Percentiles rank a stretch among this genome's conserved stretches.
Evolutionary conservation across 2,113 vertebrate genomes (phyloP).

Genomic region (Cranoglanis bouderius): DNA sequence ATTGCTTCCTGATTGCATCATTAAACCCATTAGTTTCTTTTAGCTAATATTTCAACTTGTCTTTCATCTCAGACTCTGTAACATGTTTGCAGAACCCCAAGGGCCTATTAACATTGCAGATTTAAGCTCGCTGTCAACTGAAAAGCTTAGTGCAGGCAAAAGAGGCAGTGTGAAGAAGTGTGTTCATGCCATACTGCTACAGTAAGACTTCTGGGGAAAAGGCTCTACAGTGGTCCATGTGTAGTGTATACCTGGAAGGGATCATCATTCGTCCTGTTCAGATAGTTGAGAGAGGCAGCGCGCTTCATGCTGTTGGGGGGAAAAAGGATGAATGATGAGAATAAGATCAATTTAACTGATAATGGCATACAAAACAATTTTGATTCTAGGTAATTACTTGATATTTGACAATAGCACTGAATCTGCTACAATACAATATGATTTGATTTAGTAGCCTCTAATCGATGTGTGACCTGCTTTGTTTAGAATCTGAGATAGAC

Average conservation of each 20-base stretch:
- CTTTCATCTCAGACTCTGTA: conserved; percentile 3
- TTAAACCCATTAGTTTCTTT: neutral
- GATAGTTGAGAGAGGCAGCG: conserved; percentile 85
- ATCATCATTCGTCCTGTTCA: conserved; percentile 72
- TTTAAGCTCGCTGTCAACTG: neutral
- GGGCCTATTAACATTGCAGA: neutral
- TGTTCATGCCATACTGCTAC: neutral
- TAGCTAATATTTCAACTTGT: neutral
- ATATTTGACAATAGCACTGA: neutral
- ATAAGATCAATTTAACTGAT: neutral
- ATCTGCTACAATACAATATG: neutral
- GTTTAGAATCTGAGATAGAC: neutral
- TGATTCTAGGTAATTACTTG: neutral
- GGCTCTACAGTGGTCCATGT: neutral
- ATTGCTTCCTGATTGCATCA: conserved; percentile 10
- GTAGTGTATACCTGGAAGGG: conserved; percentile 80
- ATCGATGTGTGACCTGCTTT: neutral
- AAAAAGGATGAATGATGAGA: conserved; percentile 1
- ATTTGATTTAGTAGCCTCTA: neutral
- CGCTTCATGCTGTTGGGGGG: conserved; percentile 85
- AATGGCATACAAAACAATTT: neutral
- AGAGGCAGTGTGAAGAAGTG: neutral
- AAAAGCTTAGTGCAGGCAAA: neutral
- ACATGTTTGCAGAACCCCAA: neutral
- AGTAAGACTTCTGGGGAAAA: neutral